Evolutionary conservation across 92 coral and sea anemone genomes (phyloP).

Genomic region (Phenganax subtilis): DNA sequence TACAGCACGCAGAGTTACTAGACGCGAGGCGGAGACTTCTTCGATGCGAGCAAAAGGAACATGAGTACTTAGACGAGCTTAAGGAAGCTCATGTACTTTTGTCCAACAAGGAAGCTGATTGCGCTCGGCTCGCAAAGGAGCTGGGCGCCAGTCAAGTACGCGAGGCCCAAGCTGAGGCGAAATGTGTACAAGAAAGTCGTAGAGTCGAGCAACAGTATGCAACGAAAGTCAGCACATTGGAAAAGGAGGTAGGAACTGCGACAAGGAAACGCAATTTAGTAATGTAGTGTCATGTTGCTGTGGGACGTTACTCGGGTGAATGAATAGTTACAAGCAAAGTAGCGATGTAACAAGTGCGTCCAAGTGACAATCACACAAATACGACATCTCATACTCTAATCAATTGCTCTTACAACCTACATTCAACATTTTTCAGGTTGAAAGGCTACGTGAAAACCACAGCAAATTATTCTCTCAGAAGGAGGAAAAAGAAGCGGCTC

Average conservation of each 20-base stretch:
- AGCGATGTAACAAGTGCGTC: no score
- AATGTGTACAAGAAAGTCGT: constrained; percentile 83
- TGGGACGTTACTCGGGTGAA: background rate
- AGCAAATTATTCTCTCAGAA: constrained; percentile 70
- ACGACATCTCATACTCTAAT: background rate
- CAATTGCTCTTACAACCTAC: background rate
- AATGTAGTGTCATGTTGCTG: background rate
- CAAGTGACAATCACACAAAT: no score
- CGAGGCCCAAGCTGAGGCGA: constrained; percentile 98
- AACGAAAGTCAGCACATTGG: constrained; percentile 68
- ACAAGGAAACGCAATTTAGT: background rate
- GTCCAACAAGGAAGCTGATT: constrained; percentile 81
- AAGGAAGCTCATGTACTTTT: constrained; percentile 89
- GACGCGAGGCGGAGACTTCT: constrained; percentile 88
- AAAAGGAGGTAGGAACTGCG: constrained; percentile 62
- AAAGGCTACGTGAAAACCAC: constrained; percentile 85
- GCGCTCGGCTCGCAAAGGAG: constrained; percentile 96
- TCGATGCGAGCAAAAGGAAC: constrained; percentile 80
- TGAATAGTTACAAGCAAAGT: no score
- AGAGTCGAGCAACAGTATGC: constrained; percentile 74
- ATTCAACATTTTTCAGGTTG: constrained; percentile 48
- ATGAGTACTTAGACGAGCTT: constrained; percentile 83
- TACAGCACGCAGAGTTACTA: constrained; percentile 80
- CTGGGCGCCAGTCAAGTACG: constrained; percentile 96
- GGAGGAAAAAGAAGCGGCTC: constrained; percentile 76